Percentiles rank a stretch among this genome's conserved stretches.
Conservation (phyloP, 2,113 vertebrate species). For the Pseudorectes ferrugineus region DNA sequence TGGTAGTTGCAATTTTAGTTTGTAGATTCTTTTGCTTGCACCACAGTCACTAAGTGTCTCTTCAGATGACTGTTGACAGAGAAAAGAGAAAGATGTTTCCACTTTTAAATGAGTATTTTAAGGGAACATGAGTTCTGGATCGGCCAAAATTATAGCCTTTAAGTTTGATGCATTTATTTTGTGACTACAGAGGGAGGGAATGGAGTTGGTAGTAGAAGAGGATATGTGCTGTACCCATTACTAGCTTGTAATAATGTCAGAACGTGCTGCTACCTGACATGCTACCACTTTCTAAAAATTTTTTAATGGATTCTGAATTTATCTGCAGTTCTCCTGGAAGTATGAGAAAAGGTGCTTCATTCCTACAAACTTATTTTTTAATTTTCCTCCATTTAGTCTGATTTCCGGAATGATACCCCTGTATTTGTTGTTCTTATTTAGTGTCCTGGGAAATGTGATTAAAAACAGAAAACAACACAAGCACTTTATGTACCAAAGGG, state of each 20-base stretch:
- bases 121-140: background rate
- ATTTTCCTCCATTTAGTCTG: background rate
- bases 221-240: background rate
- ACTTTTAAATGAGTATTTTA: background rate
- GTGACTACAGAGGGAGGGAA: background rate
- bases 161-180: background rate
- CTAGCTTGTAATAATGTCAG: background rate
- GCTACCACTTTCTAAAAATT: background rate
- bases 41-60: background rate
- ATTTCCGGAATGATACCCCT: accelerated
- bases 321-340: background rate
- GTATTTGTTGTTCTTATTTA: background rate
- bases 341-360: background rate
- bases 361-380: background rate
- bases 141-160: background rate
- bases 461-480: background rate
- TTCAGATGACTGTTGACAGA: background rate
- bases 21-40: background rate
- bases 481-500: background rate
- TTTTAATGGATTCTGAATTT: background rate
- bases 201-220: background rate
- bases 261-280: background rate
- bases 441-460: background rate
- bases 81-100: background rate
- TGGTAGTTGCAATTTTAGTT: background rate